Base-by-base conservation (phyloP, 2,113 vertebrate species). In the Bufo bufo region DNA sequence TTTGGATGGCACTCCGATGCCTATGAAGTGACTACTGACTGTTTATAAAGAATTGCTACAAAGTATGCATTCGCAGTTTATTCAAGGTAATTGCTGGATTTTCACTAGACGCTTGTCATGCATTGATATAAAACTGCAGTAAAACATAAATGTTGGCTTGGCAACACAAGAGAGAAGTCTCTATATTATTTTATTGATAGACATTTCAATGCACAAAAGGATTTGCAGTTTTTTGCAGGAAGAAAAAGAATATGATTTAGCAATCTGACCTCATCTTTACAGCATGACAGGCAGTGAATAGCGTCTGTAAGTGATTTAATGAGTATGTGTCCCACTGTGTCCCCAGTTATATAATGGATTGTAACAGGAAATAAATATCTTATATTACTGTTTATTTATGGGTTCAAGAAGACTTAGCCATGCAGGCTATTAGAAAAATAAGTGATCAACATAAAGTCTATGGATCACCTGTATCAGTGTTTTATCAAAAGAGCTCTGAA, bases 131-230 rank as follows among this genome's bases (percentile, higher is more conserved):
- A 69, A 69, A 69, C 49, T 17, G 59, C 20, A 52, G 59, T 50
- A 69, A 74, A 59, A 45, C 17, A 52, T 66, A 84, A 84, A 84
- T 54, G 82, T 84, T 84, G 82, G 45, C 82, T 84, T 84, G 82
- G 82, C 61, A 84, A 84, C 82, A 65, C 49, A 23, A 84, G 23
- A 84, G 63, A 23, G 2, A 61, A 82, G 69, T 69, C 52, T 50
- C 82, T 23, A 52, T 45, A 84, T 82, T 45, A 52, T 54, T 52
- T 84, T 84, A 71, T 84, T 84, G 82, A 69, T 66, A 66, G 63
- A 65, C 65, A 84, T 71, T 52, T 84, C 47, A 50, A 65, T 71
- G 47, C 82, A 84, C 82, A 84, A 84, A 84, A 84, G 63, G 61
- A 69, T 66, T 49, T 71, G 45, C 61, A 49, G 45, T n/a, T 84